phyloP scores from a whole-genome alignment of 2,797 vertebrate species.

The Aplochiton taeniatus region DNA sequence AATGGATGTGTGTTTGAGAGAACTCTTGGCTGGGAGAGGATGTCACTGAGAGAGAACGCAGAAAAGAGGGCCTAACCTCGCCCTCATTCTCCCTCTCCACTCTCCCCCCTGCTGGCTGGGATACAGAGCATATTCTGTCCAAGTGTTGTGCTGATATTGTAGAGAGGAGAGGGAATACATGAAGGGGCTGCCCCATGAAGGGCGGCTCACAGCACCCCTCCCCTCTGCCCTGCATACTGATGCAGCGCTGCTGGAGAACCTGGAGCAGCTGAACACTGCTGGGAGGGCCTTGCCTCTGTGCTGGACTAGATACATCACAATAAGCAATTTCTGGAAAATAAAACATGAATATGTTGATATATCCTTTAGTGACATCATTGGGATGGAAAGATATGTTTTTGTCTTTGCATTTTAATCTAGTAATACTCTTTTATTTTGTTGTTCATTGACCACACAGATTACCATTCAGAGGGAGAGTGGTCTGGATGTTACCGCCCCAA shows the following conservation, averaged over 20 bases:
- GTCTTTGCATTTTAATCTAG: no score
- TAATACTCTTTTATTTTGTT: no score
- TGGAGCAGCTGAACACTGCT: not conserved
- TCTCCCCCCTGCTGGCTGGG: constrained; percentile 12
- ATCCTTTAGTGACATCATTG: no score
- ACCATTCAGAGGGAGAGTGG: constrained; percentile 90
- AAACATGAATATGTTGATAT: no score
- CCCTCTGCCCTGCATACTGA: not conserved
- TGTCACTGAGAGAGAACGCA: constrained; percentile 20
- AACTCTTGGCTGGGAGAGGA: constrained; percentile 18
- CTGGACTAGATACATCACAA: no score
- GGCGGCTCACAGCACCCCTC: no score
- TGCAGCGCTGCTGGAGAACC: not conserved
- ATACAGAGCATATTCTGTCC: constrained; percentile 29
- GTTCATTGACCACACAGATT: constrained; percentile 72
- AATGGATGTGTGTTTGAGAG: not conserved
- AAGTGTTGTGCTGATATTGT: not conserved
- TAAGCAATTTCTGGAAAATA: no score
- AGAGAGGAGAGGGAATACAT: constrained; percentile 12
- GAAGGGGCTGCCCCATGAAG: no score
- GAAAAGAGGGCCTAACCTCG: constrained; percentile 16
- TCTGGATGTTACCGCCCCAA: constrained; percentile 87
- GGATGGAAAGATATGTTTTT: no score
- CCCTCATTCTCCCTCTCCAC: not conserved
- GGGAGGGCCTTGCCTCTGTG: no score